A percentile compares a stretch with the other conserved stretches of the same genome.
phyloP scores from a whole-genome alignment of 2,113 vertebrate species.

The Salminus brasiliensis region DNA sequence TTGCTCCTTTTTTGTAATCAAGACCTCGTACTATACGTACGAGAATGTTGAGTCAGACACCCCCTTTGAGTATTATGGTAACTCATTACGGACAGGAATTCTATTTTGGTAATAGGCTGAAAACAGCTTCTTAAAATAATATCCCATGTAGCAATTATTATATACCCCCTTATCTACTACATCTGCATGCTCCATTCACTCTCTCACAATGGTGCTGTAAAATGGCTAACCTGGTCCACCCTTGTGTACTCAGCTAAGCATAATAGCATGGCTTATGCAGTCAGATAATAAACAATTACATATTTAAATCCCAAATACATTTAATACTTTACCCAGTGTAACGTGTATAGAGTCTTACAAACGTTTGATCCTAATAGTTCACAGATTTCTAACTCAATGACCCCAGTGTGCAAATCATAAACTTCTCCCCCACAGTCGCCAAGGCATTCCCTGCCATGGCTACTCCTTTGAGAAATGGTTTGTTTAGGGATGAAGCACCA shows the following conservation, averaged over 20 bases:
- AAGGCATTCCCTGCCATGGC: conserved; percentile 30
- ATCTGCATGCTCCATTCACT: background rate
- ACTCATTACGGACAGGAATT: background rate
- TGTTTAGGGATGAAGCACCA: conserved; percentile 33
- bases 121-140: conserved; percentile 31
- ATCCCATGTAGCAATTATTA: background rate
- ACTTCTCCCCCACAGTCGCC: conserved; percentile 28
- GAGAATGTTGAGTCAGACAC: background rate
- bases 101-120: conserved; percentile 27
- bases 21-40: background rate
- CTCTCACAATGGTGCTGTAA: background rate
- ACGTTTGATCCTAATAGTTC: background rate
- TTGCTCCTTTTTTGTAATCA: background rate
- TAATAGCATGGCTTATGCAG: background rate
- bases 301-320: background rate
- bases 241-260: background rate
- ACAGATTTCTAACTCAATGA: background rate
- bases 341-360: background rate
- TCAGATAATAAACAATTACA: background rate
- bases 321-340: background rate
- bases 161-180: background rate
- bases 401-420: background rate
- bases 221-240: background rate
- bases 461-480: conserved; percentile 33
- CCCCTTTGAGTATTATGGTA: background rate